Base-by-base conservation (phyloP, 2,888 invertebrate genomes). In the Pseudococcus viburni region DNA sequence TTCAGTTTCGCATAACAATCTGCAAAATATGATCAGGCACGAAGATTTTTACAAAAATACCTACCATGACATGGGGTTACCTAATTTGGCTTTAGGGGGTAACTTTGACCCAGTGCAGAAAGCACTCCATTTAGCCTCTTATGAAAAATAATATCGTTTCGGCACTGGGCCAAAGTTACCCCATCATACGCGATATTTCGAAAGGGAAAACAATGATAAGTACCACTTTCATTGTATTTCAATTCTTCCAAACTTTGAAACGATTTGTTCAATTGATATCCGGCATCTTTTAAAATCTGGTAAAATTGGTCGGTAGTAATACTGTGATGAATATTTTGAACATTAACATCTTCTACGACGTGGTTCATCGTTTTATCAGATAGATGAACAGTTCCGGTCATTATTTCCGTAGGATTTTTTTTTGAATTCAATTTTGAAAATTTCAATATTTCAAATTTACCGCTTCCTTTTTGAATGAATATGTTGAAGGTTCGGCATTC, bases 391-490 rank as follows among this genome's bases (percentile, higher is more conserved):
- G 17, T 84, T 19, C 73, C 46, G 11, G 26, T 17, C 22, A 86
- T 77, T 5, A 86, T n/a, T 48, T 42, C 9, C 12, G 73, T 68
- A 0, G 22, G 17, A 4, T 51, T 86, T 19, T 22, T 73, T 3
- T 73, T 59, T 2, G n/a, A 11, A 9, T 48, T 51, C 12, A 7
- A 22, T 51, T 86, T 77, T 33, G 26, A 33, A 1, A 8, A 11
- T 86, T 17, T n/a, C 15, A 86, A 7, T 2, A 86, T 22, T 48
- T 86, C 86, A 26, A 86, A 86, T 73, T 48, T 19, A 19, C 86
- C 86, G 22, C 46, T 48, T 46, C 85, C 85, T 33, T 42, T 42
- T 26, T 86, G 86, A 26, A 86, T 33, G 17, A 77, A 73, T 8
- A 86, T 48, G 5, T 51, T 22, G 15, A 86, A 59, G 33, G 15